Base-by-base conservation (phyloP, 2,797 vertebrate genomes). In the Onychomys leucogaster region DNA sequence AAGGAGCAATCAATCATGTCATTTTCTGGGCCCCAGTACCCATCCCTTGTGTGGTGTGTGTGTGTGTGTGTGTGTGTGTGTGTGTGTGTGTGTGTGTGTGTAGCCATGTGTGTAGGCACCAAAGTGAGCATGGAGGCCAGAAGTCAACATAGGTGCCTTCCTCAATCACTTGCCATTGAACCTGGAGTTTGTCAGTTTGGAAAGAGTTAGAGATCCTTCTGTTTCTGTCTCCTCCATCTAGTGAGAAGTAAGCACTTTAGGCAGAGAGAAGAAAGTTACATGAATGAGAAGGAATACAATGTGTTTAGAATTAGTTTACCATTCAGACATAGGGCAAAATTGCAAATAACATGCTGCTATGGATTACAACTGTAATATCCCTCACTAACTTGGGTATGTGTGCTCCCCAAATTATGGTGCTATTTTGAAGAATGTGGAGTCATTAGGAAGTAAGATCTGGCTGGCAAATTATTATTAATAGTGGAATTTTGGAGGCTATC, bases 291-390 rank as follows among this genome's bases (percentile, higher is more conserved):
- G 77, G 21, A 16, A 96, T 23, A 88, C 29, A 34, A 71, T 41
- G 59, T 49, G 41, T 61, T 94, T n/a, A 90, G 57, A 91, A 94
- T 85, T 12, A 88, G 69, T 21, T 77, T 46, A 89, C 41, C 37
- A 59, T 92, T 95, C 89, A 95, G 49, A 84, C 16, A 67, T 85
- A 90, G 43, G 37, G 78, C 29, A 49, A 93, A n/a, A 77, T 34
- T 96, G 81, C 41, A 95, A 96, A 94, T 94, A 52, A 89, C 75
- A 81, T 89, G 34, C 29, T 49, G 59, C 17, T 67, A 25, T 46
- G 11, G 41, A 21, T 49, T 83, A 41, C 46, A 83, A 17, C n/a
- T 81, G 11, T n/a, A 59, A 25, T 37, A 13, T 57, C 34, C 21
- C 55, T 14, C 55, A 84, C 14, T 23, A 59, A 19, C 29, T 23